Evolutionary conservation across 2,113 vertebrate genomes (phyloP), one percentile per base, ranked within the genome.

Genomic region (Buteo buteo): DNA sequence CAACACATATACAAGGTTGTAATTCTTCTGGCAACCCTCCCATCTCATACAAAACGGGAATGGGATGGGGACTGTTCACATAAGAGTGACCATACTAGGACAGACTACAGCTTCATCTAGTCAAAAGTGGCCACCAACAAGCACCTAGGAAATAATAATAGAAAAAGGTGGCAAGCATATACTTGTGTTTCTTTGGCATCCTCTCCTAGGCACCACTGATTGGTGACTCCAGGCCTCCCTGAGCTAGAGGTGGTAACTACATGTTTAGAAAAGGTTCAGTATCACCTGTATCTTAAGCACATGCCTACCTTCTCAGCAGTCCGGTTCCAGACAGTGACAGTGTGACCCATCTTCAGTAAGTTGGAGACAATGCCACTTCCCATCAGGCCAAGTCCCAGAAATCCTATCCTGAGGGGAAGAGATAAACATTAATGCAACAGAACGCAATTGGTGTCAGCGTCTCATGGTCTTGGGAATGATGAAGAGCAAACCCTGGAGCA

Each of bases 351-450:
- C 98, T 99, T 99, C 90, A 99, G 97, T 76, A 99, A 98, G 97
- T 99, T 99, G 94, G 99, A 99, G 80, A 99, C 99, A 6, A 99
- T 99, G 54, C 99, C 99, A 86, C 99, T 99, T 55, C 99, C 99
- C 99, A 99, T 99, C 83, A 99, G 98, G 64, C 99, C 99, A 52
- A 99, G 98, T 28, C 99, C 99, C 66, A 99, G 98, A 98, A 99
- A 99, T 40, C 99, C 99, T 98, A 99, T 99, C 98, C 99, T 99
- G 97, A 59, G 82, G 88, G 49, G 92, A 90, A 97, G 1, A 90
- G 44, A 91, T 13, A 91, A 55, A 49, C 31, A 44, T 94, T 40
- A 94, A 82, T 26, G 20, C 31, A 47, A 67, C 55, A 72, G 16
- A 82, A 73, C 55, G 18, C 32, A 88, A 70, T 5, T 24, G 52